Conservation (phyloP, 2,113 vertebrate species). For the Gadus chalcogrammus region DNA sequence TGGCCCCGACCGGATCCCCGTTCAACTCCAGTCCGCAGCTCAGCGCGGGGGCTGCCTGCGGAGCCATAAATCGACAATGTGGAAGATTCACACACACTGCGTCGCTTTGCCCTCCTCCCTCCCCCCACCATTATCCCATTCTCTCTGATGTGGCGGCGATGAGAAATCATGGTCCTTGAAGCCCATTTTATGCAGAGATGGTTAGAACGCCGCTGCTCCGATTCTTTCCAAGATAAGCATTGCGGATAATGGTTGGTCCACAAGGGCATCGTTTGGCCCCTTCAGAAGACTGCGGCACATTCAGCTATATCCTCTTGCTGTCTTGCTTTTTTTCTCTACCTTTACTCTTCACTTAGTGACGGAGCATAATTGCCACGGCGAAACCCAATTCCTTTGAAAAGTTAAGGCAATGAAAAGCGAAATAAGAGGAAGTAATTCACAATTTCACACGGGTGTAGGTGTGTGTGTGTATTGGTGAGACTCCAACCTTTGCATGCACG, state of each 20-base stretch:
- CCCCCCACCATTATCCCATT: slow-evolving; percentile 49
- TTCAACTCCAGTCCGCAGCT: slow-evolving; percentile 47
- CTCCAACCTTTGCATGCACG: too few relatives aligned
- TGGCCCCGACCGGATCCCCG: slow-evolving; percentile 51
- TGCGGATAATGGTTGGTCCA: slow-evolving; percentile 49
- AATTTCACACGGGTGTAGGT: too few relatives aligned
- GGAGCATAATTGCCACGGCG: slow-evolving; percentile 42
- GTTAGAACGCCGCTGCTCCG: slow-evolving; percentile 44
- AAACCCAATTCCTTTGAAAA: slow-evolving; percentile 35
- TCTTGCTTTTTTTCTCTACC: slow-evolving; percentile 14
- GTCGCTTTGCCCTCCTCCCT: slow-evolving; percentile 6
- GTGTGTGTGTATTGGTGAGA: too few relatives aligned
- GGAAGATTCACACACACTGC: slow-evolving; percentile 43
- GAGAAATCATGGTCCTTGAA: slow-evolving; percentile 49
- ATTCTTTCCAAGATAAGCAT: slow-evolving; percentile 48
- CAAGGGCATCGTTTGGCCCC: slow-evolving; percentile 45
- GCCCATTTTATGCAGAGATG: slow-evolving; percentile 49
- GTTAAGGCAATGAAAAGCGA: slow-evolving; percentile 9
- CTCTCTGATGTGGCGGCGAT: slow-evolving; percentile 55
- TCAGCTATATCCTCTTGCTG: slow-evolving; percentile 11
- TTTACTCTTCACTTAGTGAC: slow-evolving; percentile 48
- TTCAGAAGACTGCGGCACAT: slow-evolving; percentile 22
- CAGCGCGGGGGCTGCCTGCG: slow-evolving; percentile 47
- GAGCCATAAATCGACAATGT: slow-evolving; percentile 49
- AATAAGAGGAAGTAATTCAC: neutral